phyloP scores from a whole-genome alignment of 2,797 vertebrate genomes.

The Anableps anableps region DNA sequence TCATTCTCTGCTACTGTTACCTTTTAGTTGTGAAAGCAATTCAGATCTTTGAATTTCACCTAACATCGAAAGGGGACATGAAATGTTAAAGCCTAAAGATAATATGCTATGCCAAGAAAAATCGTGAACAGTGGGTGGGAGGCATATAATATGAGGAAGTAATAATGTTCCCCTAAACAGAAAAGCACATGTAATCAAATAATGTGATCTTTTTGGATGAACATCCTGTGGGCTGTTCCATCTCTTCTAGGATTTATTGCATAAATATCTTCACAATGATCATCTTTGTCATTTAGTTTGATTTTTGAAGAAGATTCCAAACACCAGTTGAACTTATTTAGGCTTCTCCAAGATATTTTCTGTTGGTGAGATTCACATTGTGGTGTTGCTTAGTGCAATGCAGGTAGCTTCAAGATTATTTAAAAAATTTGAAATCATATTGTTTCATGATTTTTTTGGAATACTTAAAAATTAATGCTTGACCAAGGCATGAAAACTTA shows the following conservation, averaged over 20 bases:
- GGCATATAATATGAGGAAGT: not conserved
- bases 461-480: not conserved
- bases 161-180: not conserved
- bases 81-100: not conserved
- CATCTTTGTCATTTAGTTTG: not conserved
- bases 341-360: not conserved
- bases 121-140: not conserved
- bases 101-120: not conserved
- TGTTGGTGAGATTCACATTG: not conserved
- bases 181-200: not conserved
- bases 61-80: too few relatives aligned
- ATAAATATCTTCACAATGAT: not conserved
- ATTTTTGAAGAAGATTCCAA: not conserved
- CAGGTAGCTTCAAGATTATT: not conserved
- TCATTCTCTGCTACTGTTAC: not conserved
- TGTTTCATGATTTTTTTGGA: not conserved
- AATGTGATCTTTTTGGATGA: too few relatives aligned
- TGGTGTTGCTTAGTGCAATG: not conserved
- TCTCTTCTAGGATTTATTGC: not conserved
- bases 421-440: not conserved
- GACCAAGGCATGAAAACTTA: conserved; percentile 25
- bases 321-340: not conserved
- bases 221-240: too few relatives aligned
- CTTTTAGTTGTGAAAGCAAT: not conserved
- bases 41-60: not conserved